These are phyloP conservation scores for Drosophila pseudoobscura DNA, from an alignment of 1,140 invertebrate species.

Conservation along the genomic window DNA sequence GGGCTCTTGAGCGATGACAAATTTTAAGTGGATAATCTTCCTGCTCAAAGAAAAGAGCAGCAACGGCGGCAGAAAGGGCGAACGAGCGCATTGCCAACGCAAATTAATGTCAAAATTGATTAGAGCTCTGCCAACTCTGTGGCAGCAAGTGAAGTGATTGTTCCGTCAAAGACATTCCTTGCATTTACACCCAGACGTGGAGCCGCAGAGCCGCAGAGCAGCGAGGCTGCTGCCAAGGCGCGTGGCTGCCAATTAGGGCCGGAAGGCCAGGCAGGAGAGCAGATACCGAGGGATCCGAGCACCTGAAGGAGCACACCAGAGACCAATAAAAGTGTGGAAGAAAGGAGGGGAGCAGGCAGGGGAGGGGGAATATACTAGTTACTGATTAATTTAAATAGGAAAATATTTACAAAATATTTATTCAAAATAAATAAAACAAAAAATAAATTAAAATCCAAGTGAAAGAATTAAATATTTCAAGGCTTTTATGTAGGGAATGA, in stretches of 20 bases:
- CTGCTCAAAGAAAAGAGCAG: background rate
- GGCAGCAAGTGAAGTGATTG: constrained; percentile 8
- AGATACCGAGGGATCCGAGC: background rate
- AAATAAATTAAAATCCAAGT: too few species aligned
- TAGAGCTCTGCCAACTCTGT: constrained; percentile 46
- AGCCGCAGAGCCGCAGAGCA: too few species aligned
- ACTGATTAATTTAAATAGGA: too few species aligned
- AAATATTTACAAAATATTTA: too few species aligned
- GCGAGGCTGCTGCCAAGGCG: constrained; percentile 34
- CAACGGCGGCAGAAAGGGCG: constrained; percentile 44
- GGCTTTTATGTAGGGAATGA: too few species aligned
- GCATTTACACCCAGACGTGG: constrained; percentile 12
- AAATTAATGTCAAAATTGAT: constrained; percentile 82
- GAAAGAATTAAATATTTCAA: too few species aligned
- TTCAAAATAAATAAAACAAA: too few species aligned
- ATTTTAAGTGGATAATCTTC: constrained; percentile 78
- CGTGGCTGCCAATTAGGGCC: constrained; percentile 69
- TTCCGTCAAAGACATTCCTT: background rate
- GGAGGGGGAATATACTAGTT: too few species aligned
- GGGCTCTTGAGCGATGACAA: constrained; percentile 46
- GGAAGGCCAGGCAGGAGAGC: constrained; percentile 1
- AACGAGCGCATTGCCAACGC: constrained; percentile 47
- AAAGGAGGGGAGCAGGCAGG: too few species aligned
- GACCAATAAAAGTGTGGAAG: background rate
- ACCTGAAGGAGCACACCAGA: background rate